Conservation (phyloP, 2,888 invertebrate genomes). For the Periphyllus acericola region DNA sequence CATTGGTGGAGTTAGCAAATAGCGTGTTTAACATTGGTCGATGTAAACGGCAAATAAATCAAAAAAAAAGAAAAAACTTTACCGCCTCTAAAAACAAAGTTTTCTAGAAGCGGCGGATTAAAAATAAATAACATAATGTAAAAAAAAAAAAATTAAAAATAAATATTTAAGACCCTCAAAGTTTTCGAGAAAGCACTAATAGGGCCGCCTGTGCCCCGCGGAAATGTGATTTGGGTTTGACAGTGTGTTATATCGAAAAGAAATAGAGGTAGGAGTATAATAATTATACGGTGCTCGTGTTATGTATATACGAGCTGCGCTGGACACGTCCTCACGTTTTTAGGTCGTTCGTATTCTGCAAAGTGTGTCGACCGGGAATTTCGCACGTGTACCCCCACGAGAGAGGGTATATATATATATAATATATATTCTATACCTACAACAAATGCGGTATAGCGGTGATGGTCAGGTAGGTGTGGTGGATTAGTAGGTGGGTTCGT, state of each 20-base stretch:
- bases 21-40: not conserved
- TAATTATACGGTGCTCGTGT: not conserved
- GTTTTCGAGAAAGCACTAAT: not conserved
- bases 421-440: no score
- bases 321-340: not conserved
- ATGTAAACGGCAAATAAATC: not conserved
- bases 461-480: not conserved
- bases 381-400: not conserved
- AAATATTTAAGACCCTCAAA: not conserved
- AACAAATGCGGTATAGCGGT: not conserved
- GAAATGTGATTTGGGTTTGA: not conserved
- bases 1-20: not conserved
- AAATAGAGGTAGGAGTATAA: not conserved
- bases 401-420: not conserved
- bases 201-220: not conserved
- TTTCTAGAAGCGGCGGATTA: not conserved
- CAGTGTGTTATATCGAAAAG: not conserved
- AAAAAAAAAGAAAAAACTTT: not conserved
- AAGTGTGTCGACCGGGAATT: not conserved
- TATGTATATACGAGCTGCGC: not conserved
- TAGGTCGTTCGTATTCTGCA: not conserved
- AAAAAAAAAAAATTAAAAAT: not conserved
- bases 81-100: not conserved
- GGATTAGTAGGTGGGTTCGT: not conserved
- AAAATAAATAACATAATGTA: not conserved